phyloP scores from a whole-genome alignment of 1,140 invertebrate genomes.

The Panagrolaimus sp. region DNA sequence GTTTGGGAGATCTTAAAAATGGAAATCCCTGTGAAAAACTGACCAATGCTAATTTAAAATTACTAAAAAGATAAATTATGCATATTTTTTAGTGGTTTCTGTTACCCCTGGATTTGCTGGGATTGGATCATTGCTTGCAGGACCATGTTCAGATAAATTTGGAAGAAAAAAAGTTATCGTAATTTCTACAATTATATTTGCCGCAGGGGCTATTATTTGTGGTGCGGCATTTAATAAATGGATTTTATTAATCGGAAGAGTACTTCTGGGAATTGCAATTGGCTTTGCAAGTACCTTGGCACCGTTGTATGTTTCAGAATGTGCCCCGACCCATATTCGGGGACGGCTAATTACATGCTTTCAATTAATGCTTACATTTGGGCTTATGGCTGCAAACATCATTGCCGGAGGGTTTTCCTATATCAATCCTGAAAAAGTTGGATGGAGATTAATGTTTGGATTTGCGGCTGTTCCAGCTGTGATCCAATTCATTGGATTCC shows the following conservation, averaged over 20 bases:
- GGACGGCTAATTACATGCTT: slow-evolving; percentile 65
- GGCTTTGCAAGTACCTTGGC: slow-evolving; percentile 66
- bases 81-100: slow-evolving; percentile 64
- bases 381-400: slow-evolving; percentile 64
- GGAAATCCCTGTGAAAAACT: no score
- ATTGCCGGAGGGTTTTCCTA: slow-evolving; percentile 64
- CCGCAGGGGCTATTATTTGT: slow-evolving; percentile 64
- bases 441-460: slow-evolving; percentile 67
- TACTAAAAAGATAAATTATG: no score
- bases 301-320: slow-evolving; percentile 66
- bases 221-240: slow-evolving; percentile 62
- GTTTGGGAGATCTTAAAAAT: no score
- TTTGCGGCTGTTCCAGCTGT: slow-evolving; percentile 64
- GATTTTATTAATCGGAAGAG: slow-evolving; percentile 63
- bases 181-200: slow-evolving; percentile 64
- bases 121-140: slow-evolving; percentile 62
- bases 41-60: no score
- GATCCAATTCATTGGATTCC: slow-evolving; percentile 65
- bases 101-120: slow-evolving; percentile 60
- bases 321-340: slow-evolving; percentile 61
- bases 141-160: slow-evolving; percentile 62
- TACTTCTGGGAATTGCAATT: slow-evolving; percentile 65
- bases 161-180: slow-evolving; percentile 65
- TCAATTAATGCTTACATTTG: slow-evolving; percentile 65
- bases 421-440: slow-evolving; percentile 57